Evolutionary conservation across 2,888 invertebrate species (phyloP), one percentile per base, ranked within the genome.

Genomic region (Andricus curvator): DNA sequence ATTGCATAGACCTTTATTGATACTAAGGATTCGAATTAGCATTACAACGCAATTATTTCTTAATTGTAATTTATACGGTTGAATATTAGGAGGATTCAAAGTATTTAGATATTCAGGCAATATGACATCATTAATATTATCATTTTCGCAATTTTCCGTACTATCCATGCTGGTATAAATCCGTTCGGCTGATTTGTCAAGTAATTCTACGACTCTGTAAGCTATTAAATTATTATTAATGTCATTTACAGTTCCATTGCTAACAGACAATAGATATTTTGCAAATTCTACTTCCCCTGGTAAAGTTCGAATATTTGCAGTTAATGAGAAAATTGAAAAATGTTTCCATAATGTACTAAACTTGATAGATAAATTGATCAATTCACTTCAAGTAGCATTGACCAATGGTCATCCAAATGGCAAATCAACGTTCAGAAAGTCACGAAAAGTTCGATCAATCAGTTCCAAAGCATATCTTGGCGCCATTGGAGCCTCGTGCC

Each of bases 181-280:
- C 1, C 25, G 25, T 25, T 25, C 25, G 1, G 25, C 1, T 25
- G 25, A 1, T 1, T 25, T 25, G 25, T 25, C 25, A 25, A 25
- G 25, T 25, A 25, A 25, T 25, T 25, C 25, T 25, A 25, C 25
- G 25, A 25, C 25, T 25, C 25, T 1, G 25, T 1, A 81, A 41
- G 84, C 33, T 51, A 64, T 1, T 60, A 82, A 44, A 79, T 82
- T 84, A 64, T 86, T 81, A 41, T 86, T 62, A 17, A 20, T 29
- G 60, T 86, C 80, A 79, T 85, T 87, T 11, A 85, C 70, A 60
- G 33, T 4, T n/a, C 85, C 84, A 81, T 86, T 78, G 15, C 86
- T 83, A 51, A 85, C 41, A 11, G 79, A 74, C 6, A 85, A 37
- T 62, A 81, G 48, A 76, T 79, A 85, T 33, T 66, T 6, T 9